Conservation (phyloP, 2,888 invertebrate species). For the Eledona agricola region DNA sequence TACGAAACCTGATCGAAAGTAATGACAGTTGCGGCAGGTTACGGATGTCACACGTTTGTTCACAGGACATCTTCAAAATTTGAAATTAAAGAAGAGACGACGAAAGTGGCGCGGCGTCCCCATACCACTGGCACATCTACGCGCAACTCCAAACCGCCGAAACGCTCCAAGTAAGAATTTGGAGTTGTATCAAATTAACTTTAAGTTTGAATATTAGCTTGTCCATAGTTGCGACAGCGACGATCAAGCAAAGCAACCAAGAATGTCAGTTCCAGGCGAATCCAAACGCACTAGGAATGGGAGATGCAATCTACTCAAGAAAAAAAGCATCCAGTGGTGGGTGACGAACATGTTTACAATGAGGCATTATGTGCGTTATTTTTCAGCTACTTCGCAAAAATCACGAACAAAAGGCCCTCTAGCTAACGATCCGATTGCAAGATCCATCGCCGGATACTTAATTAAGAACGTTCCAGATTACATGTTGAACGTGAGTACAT, state of each 20-base stretch:
- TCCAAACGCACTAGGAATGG: conserved; percentile 18
- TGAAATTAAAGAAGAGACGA: conserved; percentile 2
- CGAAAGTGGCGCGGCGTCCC: conserved; percentile 18
- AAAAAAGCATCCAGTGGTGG: conserved; percentile 8
- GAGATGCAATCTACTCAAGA: conserved; percentile 10
- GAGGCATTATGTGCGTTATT: neutral
- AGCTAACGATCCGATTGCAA: conserved; percentile 57
- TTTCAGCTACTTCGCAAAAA: conserved; percentile 14
- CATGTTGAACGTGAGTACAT: conserved; percentile 29
- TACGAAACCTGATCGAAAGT: conserved; percentile 3
- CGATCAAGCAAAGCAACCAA: conserved; percentile 21
- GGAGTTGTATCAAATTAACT: conserved; percentile 1
- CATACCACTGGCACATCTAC: conserved; percentile 10
- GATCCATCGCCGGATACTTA: conserved; percentile 59
- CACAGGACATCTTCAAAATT: conserved; percentile 1
- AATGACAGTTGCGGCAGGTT: too few species aligned
- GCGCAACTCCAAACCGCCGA: conserved; percentile 2
- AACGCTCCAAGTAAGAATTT: conserved; percentile 11
- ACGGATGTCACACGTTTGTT: neutral
- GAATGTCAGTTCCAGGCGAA: conserved; percentile 13
- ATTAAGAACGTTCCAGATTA: conserved; percentile 50
- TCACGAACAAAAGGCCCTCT: conserved; percentile 33
- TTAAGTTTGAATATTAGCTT: conserved; percentile 29
- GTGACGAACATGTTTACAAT: neutral
- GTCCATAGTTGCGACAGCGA: conserved; percentile 20